phyloP scores from a whole-genome alignment of 2,113 vertebrate species.

The Saguinus midas region DNA sequence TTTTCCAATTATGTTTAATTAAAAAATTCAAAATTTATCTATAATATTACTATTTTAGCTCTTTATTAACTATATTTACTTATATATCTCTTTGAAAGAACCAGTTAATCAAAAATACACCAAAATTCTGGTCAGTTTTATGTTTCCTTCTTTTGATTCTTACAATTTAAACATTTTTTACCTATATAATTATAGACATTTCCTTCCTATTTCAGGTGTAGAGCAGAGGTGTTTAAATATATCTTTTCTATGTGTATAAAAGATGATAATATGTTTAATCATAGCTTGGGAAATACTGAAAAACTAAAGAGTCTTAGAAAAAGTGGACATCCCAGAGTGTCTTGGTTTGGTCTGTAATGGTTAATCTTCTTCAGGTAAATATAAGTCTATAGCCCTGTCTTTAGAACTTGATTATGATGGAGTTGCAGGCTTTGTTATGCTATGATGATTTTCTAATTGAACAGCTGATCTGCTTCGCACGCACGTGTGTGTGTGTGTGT shows the following conservation, averaged over 20 bases:
- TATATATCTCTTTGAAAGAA: background rate
- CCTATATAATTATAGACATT: background rate
- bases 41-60: background rate
- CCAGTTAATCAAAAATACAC: background rate
- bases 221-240: background rate
- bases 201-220: background rate
- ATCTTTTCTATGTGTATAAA: background rate
- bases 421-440: background rate
- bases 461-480: background rate
- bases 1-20: background rate
- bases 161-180: constrained; percentile 2
- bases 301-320: background rate
- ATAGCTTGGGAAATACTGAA: background rate
- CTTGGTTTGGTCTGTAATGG: background rate
- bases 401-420: background rate
- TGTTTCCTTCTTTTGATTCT: background rate
- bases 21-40: background rate
- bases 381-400: background rate
- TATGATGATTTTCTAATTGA: background rate
- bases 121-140: background rate
- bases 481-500: background rate
- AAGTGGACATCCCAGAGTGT: background rate
- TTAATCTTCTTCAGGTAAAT: background rate
- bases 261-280: background rate
- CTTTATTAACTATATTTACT: background rate